Conservation (phyloP, 2,888 invertebrate species). For the Melinaea menophilus region DNA sequence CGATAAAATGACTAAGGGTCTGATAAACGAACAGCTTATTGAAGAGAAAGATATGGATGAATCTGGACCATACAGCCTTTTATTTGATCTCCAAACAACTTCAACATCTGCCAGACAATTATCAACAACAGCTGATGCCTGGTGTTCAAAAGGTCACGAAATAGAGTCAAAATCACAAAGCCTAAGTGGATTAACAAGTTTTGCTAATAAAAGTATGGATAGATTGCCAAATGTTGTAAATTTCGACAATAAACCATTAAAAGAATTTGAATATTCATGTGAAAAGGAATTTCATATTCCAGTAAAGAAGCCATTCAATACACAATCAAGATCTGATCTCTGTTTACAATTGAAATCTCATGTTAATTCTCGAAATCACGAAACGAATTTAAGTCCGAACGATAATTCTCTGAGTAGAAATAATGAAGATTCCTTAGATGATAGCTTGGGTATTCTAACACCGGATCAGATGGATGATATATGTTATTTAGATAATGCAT, state of each 20-base stretch:
- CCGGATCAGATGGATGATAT: slow-evolving; percentile 92
- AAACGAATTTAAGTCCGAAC: slow-evolving; percentile 66
- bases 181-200: slow-evolving; percentile 43
- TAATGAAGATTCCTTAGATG: slow-evolving; percentile 89
- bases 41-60: slow-evolving; percentile 69
- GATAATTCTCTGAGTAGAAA: slow-evolving; percentile 68
- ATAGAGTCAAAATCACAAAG: slow-evolving; percentile 37
- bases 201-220: slow-evolving; percentile 56
- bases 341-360: slow-evolving; percentile 68
- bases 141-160: slow-evolving; percentile 35
- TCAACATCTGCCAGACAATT: slow-evolving; percentile 54
- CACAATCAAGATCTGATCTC: slow-evolving; percentile 70
- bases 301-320: slow-evolving; percentile 56
- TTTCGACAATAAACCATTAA: slow-evolving; percentile 69
- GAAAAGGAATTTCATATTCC: slow-evolving; percentile 60
- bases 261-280: slow-evolving; percentile 73
- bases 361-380: slow-evolving; percentile 53
- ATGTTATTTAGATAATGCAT: slow-evolving; percentile 79
- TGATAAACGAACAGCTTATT: slow-evolving; percentile 63
- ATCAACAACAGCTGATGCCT: slow-evolving; percentile 41
- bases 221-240: slow-evolving; percentile 66
- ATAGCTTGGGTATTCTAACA: slow-evolving; percentile 91
- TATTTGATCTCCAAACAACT: slow-evolving; percentile 73
- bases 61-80: slow-evolving; percentile 80
- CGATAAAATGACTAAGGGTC: slow-evolving; percentile 63